A percentile compares a stretch with the other conserved stretches of the same genome.
Conservation (phyloP, 2,797 vertebrate genomes). For the Melanitta fusca region DNA sequence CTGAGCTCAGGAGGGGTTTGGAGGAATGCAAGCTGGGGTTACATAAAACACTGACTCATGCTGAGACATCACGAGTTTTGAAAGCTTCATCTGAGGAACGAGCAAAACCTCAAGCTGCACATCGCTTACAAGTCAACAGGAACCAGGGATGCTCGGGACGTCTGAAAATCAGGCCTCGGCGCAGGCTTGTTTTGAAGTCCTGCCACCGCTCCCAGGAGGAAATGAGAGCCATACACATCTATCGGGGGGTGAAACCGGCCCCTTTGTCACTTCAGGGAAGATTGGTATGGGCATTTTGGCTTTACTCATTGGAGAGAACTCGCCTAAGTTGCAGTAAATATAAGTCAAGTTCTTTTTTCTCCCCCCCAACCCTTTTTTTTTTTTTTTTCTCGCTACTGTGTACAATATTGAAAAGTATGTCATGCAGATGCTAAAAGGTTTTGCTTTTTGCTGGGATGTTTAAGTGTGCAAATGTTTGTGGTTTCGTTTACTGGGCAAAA, state of each 20-base stretch:
- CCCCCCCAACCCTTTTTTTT: background rate
- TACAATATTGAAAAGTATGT: background rate
- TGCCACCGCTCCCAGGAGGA: background rate
- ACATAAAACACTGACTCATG: conserved; percentile 63
- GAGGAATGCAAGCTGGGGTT: conserved; percentile 43
- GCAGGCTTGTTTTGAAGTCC: background rate
- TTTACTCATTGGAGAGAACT: background rate
- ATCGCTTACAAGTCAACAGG: background rate
- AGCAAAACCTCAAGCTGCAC: conserved; percentile 30
- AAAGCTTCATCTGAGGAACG: background rate
- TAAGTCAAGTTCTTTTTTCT: background rate
- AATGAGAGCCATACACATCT: accelerated
- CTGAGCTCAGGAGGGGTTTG: background rate
- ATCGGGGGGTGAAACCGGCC: background rate
- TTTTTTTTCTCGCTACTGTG: background rate
- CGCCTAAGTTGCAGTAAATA: background rate
- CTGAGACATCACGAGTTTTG: conserved; percentile 47
- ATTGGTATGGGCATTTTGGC: background rate
- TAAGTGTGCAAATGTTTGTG: background rate
- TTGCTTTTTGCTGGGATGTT: background rate
- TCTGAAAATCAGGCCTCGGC: background rate
- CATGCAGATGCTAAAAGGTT: background rate
- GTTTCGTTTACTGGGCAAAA: background rate
- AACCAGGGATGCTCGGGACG: background rate
- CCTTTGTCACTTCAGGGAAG: background rate